Base-by-base conservation (phyloP, 1,140 invertebrate species). In the Brachystomella parvula region DNA sequence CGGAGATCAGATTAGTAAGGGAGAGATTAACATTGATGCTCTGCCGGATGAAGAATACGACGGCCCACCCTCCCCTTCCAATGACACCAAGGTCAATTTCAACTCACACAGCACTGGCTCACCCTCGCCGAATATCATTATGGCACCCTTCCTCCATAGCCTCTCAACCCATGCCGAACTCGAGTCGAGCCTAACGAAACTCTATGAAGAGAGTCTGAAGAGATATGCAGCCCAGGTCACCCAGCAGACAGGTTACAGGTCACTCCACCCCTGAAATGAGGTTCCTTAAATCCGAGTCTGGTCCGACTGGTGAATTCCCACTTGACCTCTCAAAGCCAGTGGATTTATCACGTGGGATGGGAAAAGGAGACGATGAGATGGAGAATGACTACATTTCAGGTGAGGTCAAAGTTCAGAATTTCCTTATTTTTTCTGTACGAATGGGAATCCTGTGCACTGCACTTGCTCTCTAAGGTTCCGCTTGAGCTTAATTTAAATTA, bases 141-240 rank as follows among this genome's bases (percentile, higher is more conserved):
- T 66, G 30, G 74, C 65, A 67, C 72, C 56, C 63, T 73, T 67
- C 69, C 73, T 66, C 60, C 66, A 85, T 77, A 83, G 83, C 65
- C 64, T 70, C 53, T 69, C 77, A 76, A 72, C 77, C 75, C 69
- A 75, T 76, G 63, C 80, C 75, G 87, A 89, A 75, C 83, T 89
- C 80, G 88, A 90, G 77, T 86, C 84, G 72, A 87, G 88, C 64
- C 84, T 95, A 78, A 90, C 90, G 75, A 89, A 92, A 78, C 90
- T 92, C 74, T 94, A 93, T 79, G 90, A 94, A 77, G 91, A 94
- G 74, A 91, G 89, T 29, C 87, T 94, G 83, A 92, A 93, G 76
- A 83, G 90, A 73, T 94, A 92, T 76, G 86, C 94, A 62, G 89
- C 84, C 75, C 89, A 91, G 76, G 75, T 92, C 17, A 85, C 89